Evolutionary conservation across 2,888 invertebrate species (phyloP), one percentile per base, ranked within the genome.

Genomic region (Drosophila koepferae): DNA sequence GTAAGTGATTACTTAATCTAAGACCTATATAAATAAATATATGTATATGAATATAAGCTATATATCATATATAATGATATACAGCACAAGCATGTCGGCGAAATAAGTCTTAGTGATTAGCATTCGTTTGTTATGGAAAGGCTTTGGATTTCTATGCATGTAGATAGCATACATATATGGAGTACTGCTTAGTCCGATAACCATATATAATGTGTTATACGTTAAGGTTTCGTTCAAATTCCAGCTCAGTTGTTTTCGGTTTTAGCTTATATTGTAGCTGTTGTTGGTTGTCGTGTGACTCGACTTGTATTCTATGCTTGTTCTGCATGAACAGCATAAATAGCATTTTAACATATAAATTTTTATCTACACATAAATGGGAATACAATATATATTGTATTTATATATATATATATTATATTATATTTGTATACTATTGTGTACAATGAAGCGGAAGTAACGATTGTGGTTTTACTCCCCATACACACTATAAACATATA

Each of bases 261-360:
- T 51, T 1, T 56, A 23, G 7, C 10, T 54, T 7, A 36, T 48
- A 5, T 43, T 62, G 40, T 44, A 40, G 20, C 7, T 36, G 23
- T 48, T 49, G 60, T 36, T 34, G 20, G 3, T 44, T 59, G 63
- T 63, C 43, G 48, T 36, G 46, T 43, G 48, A 40, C 62, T 34
- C 61, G 10, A 34, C 53, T 65, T 34, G 43, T 51, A 46, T 62
- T 66, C 36, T 55, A 58, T 74, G 64, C 63, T 65, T 63, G 75
- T 75, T 79, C 69, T 72, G 80, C 79, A 69, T 78, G 71, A 75
- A 68, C 67, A 78, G 65, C 72, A 72, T 72, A 70, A 76, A 68
- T 40, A 53, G 43, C 40, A 55, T 60, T 28, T 51, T 23, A 23
- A 28, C 18, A 53, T 43, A 36, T 36, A 36, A 36, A 36, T 51